Percentiles rank a stretch among this genome's conserved stretches.
These are phyloP conservation scores for Buceros bicornis DNA, from an alignment of 2,797 vertebrate genomes.

Conservation along the genomic window DNA sequence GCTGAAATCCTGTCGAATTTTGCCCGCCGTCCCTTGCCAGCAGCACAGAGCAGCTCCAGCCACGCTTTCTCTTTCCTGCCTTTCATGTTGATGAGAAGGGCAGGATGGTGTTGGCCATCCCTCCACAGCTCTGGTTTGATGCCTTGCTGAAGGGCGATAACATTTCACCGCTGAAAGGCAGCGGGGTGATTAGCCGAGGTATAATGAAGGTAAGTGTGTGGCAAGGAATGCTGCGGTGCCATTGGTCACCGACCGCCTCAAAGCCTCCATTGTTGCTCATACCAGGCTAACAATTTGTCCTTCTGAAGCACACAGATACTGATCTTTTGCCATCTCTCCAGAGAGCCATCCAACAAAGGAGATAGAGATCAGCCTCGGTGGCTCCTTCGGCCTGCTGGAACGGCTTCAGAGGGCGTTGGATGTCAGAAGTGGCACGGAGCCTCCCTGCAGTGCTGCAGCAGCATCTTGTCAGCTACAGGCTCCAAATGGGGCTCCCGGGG, in stretches of 20 bases:
- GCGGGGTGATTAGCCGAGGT: neutral
- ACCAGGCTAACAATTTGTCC: neutral
- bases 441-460: neutral
- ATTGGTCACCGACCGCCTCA: neutral
- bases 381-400: neutral
- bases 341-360: neutral
- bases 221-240: neutral
- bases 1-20: neutral
- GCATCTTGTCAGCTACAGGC: neutral
- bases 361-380: neutral
- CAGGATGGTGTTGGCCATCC: neutral
- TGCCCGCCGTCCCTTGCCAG: neutral
- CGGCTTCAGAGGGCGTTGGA: neutral
- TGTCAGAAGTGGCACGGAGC: neutral
- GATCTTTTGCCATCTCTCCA: neutral
- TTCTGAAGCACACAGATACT: neutral
- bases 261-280: conserved; percentile 34
- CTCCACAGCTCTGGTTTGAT: neutral
- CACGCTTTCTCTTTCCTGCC: neutral
- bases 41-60: rapidly evolving
- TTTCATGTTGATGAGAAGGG: neutral
- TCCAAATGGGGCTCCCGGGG: rapidly evolving
- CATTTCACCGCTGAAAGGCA: conserved; percentile 27
- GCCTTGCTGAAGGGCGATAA: neutral
- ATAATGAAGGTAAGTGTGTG: neutral